A percentile compares a stretch with the other conserved stretches of the same genome.
Conservation (phyloP, 2,888 invertebrate species). For the Apodemia mormo region DNA sequence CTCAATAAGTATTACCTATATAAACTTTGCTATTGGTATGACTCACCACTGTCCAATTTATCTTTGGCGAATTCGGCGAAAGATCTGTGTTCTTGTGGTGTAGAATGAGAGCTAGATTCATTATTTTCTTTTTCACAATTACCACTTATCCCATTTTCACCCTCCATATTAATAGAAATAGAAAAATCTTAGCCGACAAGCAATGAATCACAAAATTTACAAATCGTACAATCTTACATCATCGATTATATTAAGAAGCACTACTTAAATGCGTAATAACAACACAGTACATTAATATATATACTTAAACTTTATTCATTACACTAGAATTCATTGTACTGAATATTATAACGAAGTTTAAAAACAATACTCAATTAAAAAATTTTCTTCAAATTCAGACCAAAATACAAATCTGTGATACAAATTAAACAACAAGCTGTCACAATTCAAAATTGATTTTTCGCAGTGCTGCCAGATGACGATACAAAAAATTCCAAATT, state of each 20-base stretch:
- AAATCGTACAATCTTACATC: conserved; percentile 68
- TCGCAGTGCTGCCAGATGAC: conserved; percentile 55
- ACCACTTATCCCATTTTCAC: conserved; percentile 56
- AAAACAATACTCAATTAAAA: conserved; percentile 29
- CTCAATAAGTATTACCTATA: too few species aligned
- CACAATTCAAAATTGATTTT: conserved; percentile 79
- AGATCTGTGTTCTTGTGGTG: conserved; percentile 73
- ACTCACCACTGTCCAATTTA: conserved; percentile 71
- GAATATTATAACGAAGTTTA: background rate
- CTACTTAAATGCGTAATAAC: background rate
- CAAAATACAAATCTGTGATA: conserved; percentile 21
- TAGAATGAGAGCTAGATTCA: conserved; percentile 69
- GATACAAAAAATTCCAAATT: background rate
- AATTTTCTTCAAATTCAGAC: background rate
- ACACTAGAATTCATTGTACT: conserved; percentile 5
- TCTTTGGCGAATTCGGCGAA: conserved; percentile 77
- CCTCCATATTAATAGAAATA: conserved; percentile 55
- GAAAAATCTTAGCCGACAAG: conserved; percentile 49
- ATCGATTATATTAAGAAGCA: conserved; percentile 62
- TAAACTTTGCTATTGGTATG: background rate
- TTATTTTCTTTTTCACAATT: conserved; percentile 66
- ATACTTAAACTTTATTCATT: background rate
- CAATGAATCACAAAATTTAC: conserved; percentile 57
- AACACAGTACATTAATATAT: background rate
- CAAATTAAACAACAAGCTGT: conserved; percentile 42